These are phyloP conservation scores for Perodicticus potto DNA, from an alignment of 2,797 vertebrate species.

Conservation along the genomic window DNA sequence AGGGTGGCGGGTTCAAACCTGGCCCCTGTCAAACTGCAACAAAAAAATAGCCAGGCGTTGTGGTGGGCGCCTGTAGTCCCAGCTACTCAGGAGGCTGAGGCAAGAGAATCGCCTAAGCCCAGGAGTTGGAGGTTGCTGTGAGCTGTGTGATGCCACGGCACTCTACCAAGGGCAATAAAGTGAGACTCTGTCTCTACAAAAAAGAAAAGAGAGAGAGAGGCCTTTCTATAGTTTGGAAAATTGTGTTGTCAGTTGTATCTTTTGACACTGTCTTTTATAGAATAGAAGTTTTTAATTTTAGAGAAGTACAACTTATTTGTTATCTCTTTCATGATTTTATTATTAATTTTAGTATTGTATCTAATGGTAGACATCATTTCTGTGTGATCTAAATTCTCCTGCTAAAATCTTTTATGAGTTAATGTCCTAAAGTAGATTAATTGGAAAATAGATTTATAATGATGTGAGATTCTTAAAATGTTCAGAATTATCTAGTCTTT, in stretches of 20 bases:
- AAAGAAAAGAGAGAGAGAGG: no score
- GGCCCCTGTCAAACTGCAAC: no score
- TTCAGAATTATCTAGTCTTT: neutral
- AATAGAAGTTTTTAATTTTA: neutral
- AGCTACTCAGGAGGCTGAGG: no score
- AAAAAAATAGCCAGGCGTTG: no score
- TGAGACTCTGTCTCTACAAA: no score
- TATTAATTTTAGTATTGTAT: neutral
- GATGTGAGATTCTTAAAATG: neutral
- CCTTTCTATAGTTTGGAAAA: neutral
- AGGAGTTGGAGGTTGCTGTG: no score
- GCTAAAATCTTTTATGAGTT: neutral
- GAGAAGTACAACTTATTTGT: neutral
- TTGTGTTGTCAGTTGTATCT: neutral
- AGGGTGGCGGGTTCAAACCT: no score
- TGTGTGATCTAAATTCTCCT: no score
- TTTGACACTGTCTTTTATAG: neutral
- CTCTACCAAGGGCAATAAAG: no score
- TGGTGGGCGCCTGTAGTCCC: no score
- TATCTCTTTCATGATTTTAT: neutral
- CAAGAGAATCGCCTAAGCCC: no score
- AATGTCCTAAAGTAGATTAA: neutral
- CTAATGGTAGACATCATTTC: neutral
- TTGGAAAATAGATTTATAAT: neutral
- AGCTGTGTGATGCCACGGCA: no score